Evolutionary conservation across 2,888 invertebrate genomes (phyloP), one percentile per base, ranked within the genome.

Genomic region (Papilio gigon): DNA sequence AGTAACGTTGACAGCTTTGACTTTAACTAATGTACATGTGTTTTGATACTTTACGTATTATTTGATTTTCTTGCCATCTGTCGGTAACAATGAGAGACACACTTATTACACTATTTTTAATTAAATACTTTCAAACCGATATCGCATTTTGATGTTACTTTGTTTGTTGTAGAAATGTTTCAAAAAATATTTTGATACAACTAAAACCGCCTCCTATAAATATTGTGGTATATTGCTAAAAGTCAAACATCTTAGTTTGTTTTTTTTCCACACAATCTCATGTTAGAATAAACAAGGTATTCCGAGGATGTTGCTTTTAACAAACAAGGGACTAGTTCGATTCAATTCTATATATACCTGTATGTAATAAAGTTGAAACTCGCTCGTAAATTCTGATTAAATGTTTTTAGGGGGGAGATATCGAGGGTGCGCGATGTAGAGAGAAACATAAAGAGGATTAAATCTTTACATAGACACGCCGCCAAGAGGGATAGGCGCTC

Each of bases 341-440:
- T 63, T 63, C 53, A 56, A 56, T 56, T 30, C 63, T 33, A 47
- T 44, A 30, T 63, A 14, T 44, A 47, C 62, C 62, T 63, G 47
- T 47, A 22, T 50, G 63, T 63, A 47, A 63, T 63, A 63, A 63
- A 63, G 63, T 63, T 63, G 63, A 63, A 63, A 63, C 63, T 63
- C 47, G 47, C 63, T 63, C 63, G 63, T 63, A 63, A 63, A 63
- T 63, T 63, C 35, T 63, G 63, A 63, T 63, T 63, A 63, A 63
- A 63, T 63, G 63, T 42, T 63, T 33, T 63, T 44, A 63, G 22
- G 62, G 62, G 62, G 33, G 47, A 17, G 47, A 63, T 63, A 63
- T 63, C 47, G 62, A 47, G 62, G 62, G 47, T 63, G 33, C 47
- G 47, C 62, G 62, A 63, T 47, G 62, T 62, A 14, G 47, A 63